phyloP scores from a whole-genome alignment of 1,140 invertebrate genomes.

The Ephestia elutella region DNA sequence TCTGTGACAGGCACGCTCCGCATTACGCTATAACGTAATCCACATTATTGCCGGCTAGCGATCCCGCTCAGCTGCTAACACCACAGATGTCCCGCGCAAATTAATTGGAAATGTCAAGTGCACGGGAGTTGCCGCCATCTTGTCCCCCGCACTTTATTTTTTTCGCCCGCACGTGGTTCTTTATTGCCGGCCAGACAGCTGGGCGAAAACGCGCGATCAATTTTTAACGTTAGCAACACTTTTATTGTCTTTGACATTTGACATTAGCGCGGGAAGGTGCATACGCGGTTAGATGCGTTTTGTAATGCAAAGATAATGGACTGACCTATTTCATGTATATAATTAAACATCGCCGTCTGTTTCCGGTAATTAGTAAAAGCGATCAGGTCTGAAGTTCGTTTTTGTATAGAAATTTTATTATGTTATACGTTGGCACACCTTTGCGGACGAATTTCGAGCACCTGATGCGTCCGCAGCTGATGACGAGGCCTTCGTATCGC shows the following conservation, averaged over 20 bases:
- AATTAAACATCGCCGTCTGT: slow-evolving; percentile 58
- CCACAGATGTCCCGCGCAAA: slow-evolving; percentile 70
- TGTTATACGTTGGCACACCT: slow-evolving; percentile 46
- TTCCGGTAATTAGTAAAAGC: slow-evolving; percentile 59
- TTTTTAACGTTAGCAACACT: slow-evolving; percentile 52
- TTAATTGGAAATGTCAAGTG: slow-evolving; percentile 74
- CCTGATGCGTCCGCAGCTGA: slow-evolving; percentile 59
- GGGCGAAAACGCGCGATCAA: slow-evolving; percentile 44
- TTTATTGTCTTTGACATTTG: slow-evolving; percentile 50
- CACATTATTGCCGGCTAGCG: slow-evolving; percentile 55
- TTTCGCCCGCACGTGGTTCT: slow-evolving; percentile 63
- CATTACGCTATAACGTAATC: slow-evolving; percentile 45
- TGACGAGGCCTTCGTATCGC: slow-evolving; percentile 27
- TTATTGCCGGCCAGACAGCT: slow-evolving; percentile 55
- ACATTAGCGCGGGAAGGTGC: slow-evolving; percentile 48
- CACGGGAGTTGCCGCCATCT: slow-evolving; percentile 59
- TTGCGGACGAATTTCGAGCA: slow-evolving; percentile 58
- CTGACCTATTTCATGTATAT: slow-evolving; percentile 60
- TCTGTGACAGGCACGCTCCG: background rate
- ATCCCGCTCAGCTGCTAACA: slow-evolving; percentile 62
- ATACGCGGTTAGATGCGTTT: slow-evolving; percentile 39
- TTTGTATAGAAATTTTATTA: slow-evolving; percentile 44
- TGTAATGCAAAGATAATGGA: slow-evolving; percentile 53
- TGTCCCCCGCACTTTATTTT: slow-evolving; percentile 57
- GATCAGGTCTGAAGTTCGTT: slow-evolving; percentile 44